Evolutionary conservation across 2,113 vertebrate species (phyloP), one percentile per base, ranked within the genome.

Genomic region (Sinocyclocheilus anshuiensis): DNA sequence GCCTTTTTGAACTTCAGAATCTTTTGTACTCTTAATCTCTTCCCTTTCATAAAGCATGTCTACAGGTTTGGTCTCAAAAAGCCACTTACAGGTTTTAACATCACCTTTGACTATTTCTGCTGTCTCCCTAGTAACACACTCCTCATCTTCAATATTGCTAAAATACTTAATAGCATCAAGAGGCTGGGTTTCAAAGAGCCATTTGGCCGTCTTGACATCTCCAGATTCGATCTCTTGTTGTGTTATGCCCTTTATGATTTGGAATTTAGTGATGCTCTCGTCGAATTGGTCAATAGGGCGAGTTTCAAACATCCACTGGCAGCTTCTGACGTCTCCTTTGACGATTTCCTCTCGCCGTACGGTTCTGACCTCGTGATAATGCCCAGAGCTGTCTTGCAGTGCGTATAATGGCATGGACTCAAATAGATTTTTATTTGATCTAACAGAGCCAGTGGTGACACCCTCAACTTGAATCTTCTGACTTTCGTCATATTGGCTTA

Each of bases 221-320:
- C 97, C 97, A 18, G 96, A 94, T 89, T 96, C 95, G 36, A 97
- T 93, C 95, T 98, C 96, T 89, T 97, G 92, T 88, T 97, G 96
- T 75, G 97, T 97, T 91, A 98, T 97, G 48, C 97, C 97, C 89
- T 95, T 96, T 42, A 98, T 98, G 80, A 98, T 91, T 91, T 97
- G 96, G 87, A 95, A 97, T 90, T 96, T 96, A 79, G 92, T 90
- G 88, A 95, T 93, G 22, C 95, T 96, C 90, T 97, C 95, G 85
- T 96, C 95, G 93, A 98, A 97, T 87, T 97, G 96, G 90, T 97
- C 97, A 63, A 98, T 95, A 29, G 97, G 96, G 9, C 93, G 93
- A 61, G 97, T 98, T 94, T 98, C 97, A 95, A 98, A 98, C 94
- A 97, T 97, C 97, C 97, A 98, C 87, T 96, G 95, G 88, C 94